phyloP scores from a whole-genome alignment of 2,888 invertebrate species.

The Scaptodrosophila latifasciaeformis region DNA sequence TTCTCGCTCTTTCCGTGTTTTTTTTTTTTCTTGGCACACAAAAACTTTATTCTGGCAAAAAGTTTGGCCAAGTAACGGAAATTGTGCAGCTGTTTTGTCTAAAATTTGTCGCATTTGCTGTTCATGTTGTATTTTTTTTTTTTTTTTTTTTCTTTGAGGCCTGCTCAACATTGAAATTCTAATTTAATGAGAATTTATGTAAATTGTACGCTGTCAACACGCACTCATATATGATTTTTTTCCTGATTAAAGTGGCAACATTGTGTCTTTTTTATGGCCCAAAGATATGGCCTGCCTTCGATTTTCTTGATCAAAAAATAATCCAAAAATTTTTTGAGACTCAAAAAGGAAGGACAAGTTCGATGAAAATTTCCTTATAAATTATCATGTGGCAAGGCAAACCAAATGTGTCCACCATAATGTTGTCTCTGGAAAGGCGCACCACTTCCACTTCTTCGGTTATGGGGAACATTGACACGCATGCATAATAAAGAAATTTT shows the following conservation, averaged over 20 bases:
- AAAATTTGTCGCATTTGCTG: conserved; percentile 9
- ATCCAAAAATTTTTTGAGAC: no score
- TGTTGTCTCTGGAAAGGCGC: no score
- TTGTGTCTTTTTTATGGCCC: conserved; percentile 44
- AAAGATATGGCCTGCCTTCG: conserved; percentile 41
- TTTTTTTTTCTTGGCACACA: conserved; percentile 35
- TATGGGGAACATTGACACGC: conserved; percentile 47
- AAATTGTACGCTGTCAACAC: conserved; percentile 25
- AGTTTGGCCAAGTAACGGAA: conserved; percentile 59
- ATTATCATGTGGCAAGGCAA: conserved; percentile 57
- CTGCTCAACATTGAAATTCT: conserved; percentile 54
- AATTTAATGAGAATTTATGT: conserved; percentile 44
- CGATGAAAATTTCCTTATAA: conserved; percentile 60
- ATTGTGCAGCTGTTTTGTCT: conserved; percentile 65
- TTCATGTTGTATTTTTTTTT: no score
- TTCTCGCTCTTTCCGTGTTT: neutral
- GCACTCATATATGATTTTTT: conserved; percentile 54
- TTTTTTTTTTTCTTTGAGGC: no score
- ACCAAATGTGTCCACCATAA: conserved; percentile 61
- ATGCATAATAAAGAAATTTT: conserved; percentile 71
- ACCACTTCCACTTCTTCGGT: neutral
- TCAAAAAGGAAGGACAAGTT: conserved; percentile 30
- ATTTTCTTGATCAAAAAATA: no score
- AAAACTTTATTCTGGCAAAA: conserved; percentile 50
- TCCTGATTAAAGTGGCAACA: conserved; percentile 55